These are phyloP conservation scores for Lingula anatina DNA, from an alignment of 2,888 invertebrate genomes.

Conservation along the genomic window DNA sequence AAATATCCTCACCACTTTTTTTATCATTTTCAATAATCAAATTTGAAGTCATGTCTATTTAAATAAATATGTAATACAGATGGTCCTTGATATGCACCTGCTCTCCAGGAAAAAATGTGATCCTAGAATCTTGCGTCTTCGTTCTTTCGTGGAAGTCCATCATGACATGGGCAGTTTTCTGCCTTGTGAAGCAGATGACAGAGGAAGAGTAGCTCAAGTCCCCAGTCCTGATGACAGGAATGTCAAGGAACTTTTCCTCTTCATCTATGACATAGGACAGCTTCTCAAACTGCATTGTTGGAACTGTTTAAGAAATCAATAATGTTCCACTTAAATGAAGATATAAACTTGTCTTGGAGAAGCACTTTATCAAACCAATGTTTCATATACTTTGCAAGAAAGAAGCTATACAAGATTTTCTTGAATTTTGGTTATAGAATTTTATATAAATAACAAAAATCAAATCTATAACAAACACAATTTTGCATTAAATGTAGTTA, in stretches of 20 bases:
- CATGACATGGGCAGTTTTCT: conserved; percentile 41
- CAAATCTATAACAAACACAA: too few relatives aligned
- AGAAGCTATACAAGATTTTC: too few relatives aligned
- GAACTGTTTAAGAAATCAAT: conserved; percentile 23
- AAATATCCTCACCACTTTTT: too few relatives aligned
- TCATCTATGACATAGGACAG: conserved; percentile 39
- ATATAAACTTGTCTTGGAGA: too few relatives aligned
- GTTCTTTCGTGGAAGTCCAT: conserved; percentile 47
- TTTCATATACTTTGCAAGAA: too few relatives aligned
- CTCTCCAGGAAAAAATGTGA: conserved; percentile 44
- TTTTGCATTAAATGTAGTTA: too few relatives aligned
- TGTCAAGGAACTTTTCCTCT: conserved; percentile 24
- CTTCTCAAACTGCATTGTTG: conserved; percentile 42
- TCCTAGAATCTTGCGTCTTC: conserved; percentile 36
- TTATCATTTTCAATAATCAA: too few relatives aligned
- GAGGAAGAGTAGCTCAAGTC: conserved; percentile 42
- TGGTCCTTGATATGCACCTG: conserved; percentile 21
- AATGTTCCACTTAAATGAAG: conserved; percentile 1
- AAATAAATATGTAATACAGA: too few relatives aligned
- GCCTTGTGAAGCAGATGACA: conserved; percentile 49
- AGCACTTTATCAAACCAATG: too few relatives aligned
- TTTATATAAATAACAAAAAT: too few relatives aligned
- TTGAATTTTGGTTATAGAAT: too few relatives aligned
- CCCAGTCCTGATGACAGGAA: conserved; percentile 43
- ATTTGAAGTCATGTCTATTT: too few relatives aligned